Evolutionary conservation across 2,113 vertebrate genomes (phyloP).

Genomic region (Calyptommatus sinebrachiatus): DNA sequence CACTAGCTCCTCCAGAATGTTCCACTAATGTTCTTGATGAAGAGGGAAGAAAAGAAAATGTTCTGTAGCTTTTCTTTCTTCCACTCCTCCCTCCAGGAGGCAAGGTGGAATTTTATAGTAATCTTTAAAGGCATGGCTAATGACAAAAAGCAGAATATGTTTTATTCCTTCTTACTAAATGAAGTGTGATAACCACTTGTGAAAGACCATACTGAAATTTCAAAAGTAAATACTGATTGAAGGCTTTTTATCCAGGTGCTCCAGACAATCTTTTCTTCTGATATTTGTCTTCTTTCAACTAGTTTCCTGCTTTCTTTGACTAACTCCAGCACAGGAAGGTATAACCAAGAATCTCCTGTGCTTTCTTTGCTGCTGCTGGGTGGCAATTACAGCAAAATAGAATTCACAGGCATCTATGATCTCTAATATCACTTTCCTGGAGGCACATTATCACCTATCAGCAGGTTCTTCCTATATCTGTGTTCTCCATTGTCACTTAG

Average conservation of each 20-base stretch:
- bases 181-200: no score
- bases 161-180: no score
- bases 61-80: no score
- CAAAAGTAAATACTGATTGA: background rate
- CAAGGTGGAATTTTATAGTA: no score
- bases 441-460: constrained; percentile 40
- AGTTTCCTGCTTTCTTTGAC: background rate
- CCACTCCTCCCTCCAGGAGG: no score
- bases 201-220: no score
- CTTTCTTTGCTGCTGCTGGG: background rate
- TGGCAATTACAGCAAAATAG: constrained; percentile 35
- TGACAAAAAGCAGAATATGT: no score
- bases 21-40: no score
- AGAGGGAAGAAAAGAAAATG: no score
- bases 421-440: constrained; percentile 32
- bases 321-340: constrained; percentile 3
- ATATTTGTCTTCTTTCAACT: background rate
- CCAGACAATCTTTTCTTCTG: no score
- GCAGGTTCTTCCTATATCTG: constrained; percentile 6
- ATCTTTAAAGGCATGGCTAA: no score
- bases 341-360: background rate
- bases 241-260: background rate
- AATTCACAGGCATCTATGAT: constrained; percentile 13
- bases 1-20: no score
- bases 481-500: constrained; percentile 32